A percentile compares a stretch with the other conserved stretches of the same genome.
Evolutionary conservation across 1,140 invertebrate species (phyloP).

Genomic region (Anastatus disparis): DNA sequence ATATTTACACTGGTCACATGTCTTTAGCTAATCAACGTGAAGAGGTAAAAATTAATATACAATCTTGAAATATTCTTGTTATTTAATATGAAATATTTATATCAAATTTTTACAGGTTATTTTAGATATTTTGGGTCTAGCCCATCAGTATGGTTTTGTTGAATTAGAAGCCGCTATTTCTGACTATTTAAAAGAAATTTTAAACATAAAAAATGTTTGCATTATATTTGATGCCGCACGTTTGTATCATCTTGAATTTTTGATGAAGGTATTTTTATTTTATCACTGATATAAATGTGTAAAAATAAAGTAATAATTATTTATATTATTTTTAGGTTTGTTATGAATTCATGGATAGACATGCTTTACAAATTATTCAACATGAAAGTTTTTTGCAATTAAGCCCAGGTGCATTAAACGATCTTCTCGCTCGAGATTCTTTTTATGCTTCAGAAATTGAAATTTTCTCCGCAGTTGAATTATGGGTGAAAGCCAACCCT

Average conservation of each 20-base stretch:
- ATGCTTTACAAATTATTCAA: slow-evolving; percentile 85
- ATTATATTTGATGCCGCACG: slow-evolving; percentile 91
- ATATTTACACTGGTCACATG: slow-evolving; percentile 95
- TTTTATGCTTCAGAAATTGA: slow-evolving; percentile 96
- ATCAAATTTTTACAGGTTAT: slow-evolving; percentile 50
- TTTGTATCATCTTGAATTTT: slow-evolving; percentile 74
- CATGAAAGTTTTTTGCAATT: slow-evolving; percentile 87
- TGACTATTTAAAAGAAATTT: slow-evolving; percentile 89
- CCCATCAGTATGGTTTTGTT: slow-evolving; percentile 94
- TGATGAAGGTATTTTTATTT: slow-evolving; percentile 68
- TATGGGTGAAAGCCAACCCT: slow-evolving; percentile 86
- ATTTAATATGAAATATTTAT: not conserved
- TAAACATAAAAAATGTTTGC: slow-evolving; percentile 91
- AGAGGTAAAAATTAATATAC: slow-evolving; percentile 50
- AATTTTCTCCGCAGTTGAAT: slow-evolving; percentile 89
- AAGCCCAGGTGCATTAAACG: slow-evolving; percentile 81
- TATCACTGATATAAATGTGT: slow-evolving; percentile 1
- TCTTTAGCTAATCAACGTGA: slow-evolving; percentile 81
- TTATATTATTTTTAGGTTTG: slow-evolving; percentile 68
- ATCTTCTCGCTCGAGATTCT: slow-evolving; percentile 90
- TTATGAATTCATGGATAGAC: slow-evolving; percentile 86
- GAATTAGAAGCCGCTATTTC: slow-evolving; percentile 92
- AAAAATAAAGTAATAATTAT: slow-evolving; percentile 15
- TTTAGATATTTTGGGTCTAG: slow-evolving; percentile 72
- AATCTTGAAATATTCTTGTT: not conserved